phyloP scores from a whole-genome alignment of 2,888 invertebrate species.

The Xylocampa areola region DNA sequence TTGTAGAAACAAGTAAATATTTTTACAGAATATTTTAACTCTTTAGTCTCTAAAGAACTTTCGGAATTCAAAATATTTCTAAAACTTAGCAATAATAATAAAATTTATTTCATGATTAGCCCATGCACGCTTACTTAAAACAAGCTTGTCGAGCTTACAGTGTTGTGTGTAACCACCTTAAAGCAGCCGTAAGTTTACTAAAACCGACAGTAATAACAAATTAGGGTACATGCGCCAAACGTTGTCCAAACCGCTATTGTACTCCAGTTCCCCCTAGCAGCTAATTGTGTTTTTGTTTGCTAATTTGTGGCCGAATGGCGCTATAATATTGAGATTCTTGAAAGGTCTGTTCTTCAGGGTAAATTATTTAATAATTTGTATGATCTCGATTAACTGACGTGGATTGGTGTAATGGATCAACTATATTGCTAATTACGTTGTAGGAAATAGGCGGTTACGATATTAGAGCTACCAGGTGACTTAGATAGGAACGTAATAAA shows the following conservation, averaged over 20 bases:
- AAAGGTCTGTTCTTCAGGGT: constrained; percentile 28
- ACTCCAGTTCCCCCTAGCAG: constrained; percentile 70
- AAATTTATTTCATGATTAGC: no score
- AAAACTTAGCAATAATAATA: no score
- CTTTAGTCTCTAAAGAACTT: no score
- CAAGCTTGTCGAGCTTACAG: no score
- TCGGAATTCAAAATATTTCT: no score
- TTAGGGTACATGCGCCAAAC: constrained; percentile 81
- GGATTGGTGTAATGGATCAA: constrained; percentile 27
- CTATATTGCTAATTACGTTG: constrained; percentile 5
- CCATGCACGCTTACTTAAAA: no score
- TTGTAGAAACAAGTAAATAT: no score
- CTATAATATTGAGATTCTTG: constrained; percentile 64
- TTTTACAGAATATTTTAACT: no score
- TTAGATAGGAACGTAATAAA: no score
- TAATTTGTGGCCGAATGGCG: constrained; percentile 76
- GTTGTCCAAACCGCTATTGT: constrained; percentile 75
- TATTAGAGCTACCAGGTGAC: neutral
- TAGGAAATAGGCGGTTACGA: no score
- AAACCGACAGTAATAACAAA: constrained; percentile 82
- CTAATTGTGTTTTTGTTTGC: constrained; percentile 87
- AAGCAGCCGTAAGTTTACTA: constrained; percentile 76
- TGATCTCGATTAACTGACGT: constrained; percentile 35
- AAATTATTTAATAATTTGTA: constrained; percentile 49
- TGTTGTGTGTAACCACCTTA: no score